Evolutionary conservation across 2,888 invertebrate genomes (phyloP), one percentile per base, ranked within the genome.

Genomic region (Pristionchus fissidentatus): DNA sequence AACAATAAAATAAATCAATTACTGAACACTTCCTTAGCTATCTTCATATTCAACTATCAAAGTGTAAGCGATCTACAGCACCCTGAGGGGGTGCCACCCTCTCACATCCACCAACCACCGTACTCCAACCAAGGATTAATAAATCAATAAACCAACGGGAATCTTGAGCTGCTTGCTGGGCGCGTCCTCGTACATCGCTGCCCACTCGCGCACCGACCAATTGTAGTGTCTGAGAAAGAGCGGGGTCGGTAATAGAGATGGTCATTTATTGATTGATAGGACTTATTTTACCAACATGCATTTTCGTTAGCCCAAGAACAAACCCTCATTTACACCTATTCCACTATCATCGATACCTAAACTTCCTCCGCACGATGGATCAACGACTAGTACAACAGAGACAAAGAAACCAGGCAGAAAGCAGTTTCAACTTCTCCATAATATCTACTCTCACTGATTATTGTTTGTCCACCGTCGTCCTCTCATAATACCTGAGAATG

Each of bases 101-200:
- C n/a, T n/a, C n/a, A n/a, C n/a, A n/a, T n/a, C n/a, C n/a, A n/a
- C n/a, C n/a, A n/a, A n/a, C n/a, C n/a, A n/a, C n/a, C n/a, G n/a
- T 13, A 49, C 19, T 49, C 49, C 49, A 13, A 13, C n/a, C n/a
- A n/a, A n/a, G n/a, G n/a, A n/a, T n/a, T n/a, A n/a, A 26, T 15
- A 60, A 15, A 8, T 66, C 55, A 7, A 43, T 15, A n/a, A 95
- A 95, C 94, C 95, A 93, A 98, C 96, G 86, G 95, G 95, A 49
- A 98, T 95, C 94, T 97, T 98, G 43, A 96, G 93, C 92, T 96
- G 96, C 84, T 95, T 93, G 92, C 96, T 97, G 0, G 97, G 97
- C 84, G 97, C 94, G 93, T 98, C 98, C 0, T 92, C 93, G 92
- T 99, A 99, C 15, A 95, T 94, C 60, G 88, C 84, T 90, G 95